Base-by-base conservation (phyloP, 2,888 invertebrate genomes). In the Actias luna region DNA sequence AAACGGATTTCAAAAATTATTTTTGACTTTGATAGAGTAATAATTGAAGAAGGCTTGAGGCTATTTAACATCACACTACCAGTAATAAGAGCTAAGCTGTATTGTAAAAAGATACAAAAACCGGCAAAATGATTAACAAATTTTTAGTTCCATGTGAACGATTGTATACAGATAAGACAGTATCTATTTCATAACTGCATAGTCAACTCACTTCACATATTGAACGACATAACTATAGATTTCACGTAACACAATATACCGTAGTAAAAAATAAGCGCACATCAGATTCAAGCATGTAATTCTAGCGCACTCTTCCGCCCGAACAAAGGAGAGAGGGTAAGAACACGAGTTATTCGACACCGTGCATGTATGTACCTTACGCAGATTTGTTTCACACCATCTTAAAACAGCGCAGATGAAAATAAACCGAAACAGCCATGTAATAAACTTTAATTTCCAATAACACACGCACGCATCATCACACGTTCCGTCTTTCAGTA, bases 291-390 rank as follows among this genome's bases (percentile, higher is more conserved):
- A 92, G 92, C 92, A 90, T 92, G 92, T 92, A 92, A 92, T 92
- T 92, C 92, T 92, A 92, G 92, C 91, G 89, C 87, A 89, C 91
- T 91, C 92, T 92, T 92, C 92, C 92, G 92, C 87, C 83, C 87
- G 88, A 89, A 92, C 92, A 92, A 92, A 92, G 88, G 87, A 89
- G 90, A 87, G 92, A 91, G 92, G 91, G 92, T 90, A 92, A 91
- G 91, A 90, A 92, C 92, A 91, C 91, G 92, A 92, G 92, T 92
- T 91, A 92, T 91, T 90, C 92, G 91, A 92, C 92, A 92, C 92
- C 90, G 88, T 79, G 88, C 33, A 50, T 12, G 46, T 50, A 42
- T 2, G n/a, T 87, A 86, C 90, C 90, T 89, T 87, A 91, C 91
- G 89, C 92, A 91, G 92, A 92, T 92, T 92, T 92, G 92, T 91